phyloP scores from a whole-genome alignment of 2,113 vertebrate genomes.

The Alosa alosa region DNA sequence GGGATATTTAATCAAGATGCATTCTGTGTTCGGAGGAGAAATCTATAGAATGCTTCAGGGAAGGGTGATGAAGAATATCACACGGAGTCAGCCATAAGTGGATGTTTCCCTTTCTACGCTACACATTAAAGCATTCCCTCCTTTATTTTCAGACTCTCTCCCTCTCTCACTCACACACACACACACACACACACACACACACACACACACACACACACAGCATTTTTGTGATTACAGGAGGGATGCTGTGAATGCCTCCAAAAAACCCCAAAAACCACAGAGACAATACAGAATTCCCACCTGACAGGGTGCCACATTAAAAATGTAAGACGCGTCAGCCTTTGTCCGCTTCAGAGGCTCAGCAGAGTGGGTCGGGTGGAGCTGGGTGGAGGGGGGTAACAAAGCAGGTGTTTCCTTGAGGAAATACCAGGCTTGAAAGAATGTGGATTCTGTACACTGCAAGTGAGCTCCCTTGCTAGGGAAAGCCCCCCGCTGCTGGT shows the following conservation, averaged over 20 bases:
- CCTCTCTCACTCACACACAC: neutral
- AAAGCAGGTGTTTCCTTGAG: slow-evolving; percentile 70
- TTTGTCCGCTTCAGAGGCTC: neutral
- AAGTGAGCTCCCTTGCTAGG: neutral
- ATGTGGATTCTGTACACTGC: slow-evolving; percentile 50
- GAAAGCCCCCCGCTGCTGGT: slow-evolving; percentile 55
- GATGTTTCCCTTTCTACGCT: slow-evolving; percentile 6
- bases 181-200: no score
- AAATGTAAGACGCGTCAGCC: neutral
- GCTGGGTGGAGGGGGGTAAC: neutral
- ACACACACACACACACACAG: no score
- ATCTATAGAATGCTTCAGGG: slow-evolving; percentile 44
- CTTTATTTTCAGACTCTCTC: neutral
- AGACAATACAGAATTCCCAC: slow-evolving; percentile 5
- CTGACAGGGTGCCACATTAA: slow-evolving; percentile 11
- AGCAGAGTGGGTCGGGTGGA: neutral
- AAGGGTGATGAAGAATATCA: slow-evolving; percentile 43
- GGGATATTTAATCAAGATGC: slow-evolving; percentile 37
- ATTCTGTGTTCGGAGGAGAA: slow-evolving; percentile 35
- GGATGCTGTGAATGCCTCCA: neutral
- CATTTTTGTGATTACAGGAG: neutral
- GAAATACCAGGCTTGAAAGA: slow-evolving; percentile 67
- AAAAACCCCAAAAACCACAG: neutral
- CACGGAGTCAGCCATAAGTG: slow-evolving; percentile 18
- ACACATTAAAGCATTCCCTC: neutral